These are phyloP conservation scores for Mellilla xanthometata DNA, from an alignment of 2,888 invertebrate species.

Conservation along the genomic window DNA sequence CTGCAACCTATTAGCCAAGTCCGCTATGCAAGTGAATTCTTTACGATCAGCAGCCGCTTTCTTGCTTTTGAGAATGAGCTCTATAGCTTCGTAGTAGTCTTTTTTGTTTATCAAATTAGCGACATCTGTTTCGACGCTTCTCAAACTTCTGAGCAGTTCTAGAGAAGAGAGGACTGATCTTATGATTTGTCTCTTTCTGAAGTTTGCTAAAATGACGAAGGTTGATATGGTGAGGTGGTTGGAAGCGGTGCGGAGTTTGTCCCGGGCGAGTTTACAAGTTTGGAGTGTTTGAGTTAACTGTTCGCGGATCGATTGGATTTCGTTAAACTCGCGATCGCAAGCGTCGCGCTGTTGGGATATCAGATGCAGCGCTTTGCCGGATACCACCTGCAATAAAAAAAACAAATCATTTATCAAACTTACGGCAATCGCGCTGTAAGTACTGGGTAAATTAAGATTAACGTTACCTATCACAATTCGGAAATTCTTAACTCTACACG, in stretches of 20 bases:
- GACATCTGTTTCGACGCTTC: conserved; percentile 92
- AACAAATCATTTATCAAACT: not conserved
- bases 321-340: conserved; percentile 92
- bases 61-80: conserved; percentile 93
- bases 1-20: conserved; percentile 92
- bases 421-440: too few species aligned
- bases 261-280: conserved; percentile 88
- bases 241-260: conserved; percentile 88
- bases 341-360: conserved; percentile 95
- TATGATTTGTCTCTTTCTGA: conserved; percentile 93
- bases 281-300: conserved; percentile 86
- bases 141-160: conserved; percentile 70
- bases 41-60: conserved; percentile 92
- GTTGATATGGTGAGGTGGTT: conserved; percentile 92
- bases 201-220: conserved; percentile 95
- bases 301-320: conserved; percentile 87
- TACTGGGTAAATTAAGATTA: too few species aligned
- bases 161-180: conserved; percentile 91
- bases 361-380: conserved; percentile 95
- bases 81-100: conserved; percentile 95
- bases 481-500: too few species aligned
- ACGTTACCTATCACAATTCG: too few species aligned
- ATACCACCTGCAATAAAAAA: conserved; percentile 85
- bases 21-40: conserved; percentile 96
- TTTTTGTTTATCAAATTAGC: conserved; percentile 91